Conservation (phyloP, 1,140 invertebrate species). For the Sitophilus oryzae region DNA sequence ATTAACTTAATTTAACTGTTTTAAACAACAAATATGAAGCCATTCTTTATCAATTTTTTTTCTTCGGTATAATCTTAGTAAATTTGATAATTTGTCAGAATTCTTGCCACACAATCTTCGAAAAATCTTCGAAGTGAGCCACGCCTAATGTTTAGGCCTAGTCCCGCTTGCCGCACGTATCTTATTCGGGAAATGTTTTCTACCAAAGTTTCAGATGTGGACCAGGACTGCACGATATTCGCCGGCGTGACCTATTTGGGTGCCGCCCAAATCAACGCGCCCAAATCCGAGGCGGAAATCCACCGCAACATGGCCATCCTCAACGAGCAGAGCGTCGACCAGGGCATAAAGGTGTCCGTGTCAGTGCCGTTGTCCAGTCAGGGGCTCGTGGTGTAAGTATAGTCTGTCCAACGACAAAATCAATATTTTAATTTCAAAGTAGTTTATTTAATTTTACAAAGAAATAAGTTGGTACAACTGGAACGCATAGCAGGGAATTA, state of each 20-base stretch:
- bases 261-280: constrained; percentile 85
- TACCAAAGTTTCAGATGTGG: constrained; percentile 60
- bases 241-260: constrained; percentile 93
- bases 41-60: too few relatives aligned
- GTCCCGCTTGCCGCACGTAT: constrained; percentile 1
- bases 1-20: too few relatives aligned
- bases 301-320: constrained; percentile 90
- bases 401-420: constrained; percentile 4
- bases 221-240: constrained; percentile 86
- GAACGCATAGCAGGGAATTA: too few relatives aligned
- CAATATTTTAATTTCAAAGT: too few relatives aligned
- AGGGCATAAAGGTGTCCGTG: constrained; percentile 81
- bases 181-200: constrained; percentile 10
- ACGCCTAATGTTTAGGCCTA: neutral
- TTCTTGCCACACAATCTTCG: too few relatives aligned
- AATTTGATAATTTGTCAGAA: too few relatives aligned
- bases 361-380: constrained; percentile 87
- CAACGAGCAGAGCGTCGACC: constrained; percentile 67
- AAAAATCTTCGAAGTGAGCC: too few relatives aligned
- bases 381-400: constrained; percentile 69
- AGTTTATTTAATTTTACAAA: too few relatives aligned
- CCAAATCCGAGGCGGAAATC: constrained; percentile 92
- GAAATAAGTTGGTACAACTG: too few relatives aligned
- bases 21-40: too few relatives aligned
- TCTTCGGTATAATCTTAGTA: too few relatives aligned